A percentile compares a stretch with the other conserved stretches of the same genome.
Evolutionary conservation across 1,140 invertebrate species (phyloP).

Genomic region (Mizuhopecten yessoensis): DNA sequence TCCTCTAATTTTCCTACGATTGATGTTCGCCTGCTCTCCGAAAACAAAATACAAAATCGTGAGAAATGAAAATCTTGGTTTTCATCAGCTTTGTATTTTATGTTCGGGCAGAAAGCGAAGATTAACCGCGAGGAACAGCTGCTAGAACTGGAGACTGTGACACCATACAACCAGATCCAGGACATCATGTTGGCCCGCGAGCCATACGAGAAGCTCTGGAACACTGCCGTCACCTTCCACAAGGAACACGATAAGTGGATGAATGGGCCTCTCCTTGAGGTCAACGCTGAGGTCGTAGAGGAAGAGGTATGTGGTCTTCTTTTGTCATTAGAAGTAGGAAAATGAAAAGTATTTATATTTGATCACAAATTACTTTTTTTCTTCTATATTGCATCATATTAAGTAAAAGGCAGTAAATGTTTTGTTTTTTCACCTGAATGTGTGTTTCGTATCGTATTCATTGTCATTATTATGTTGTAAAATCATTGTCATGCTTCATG

Average conservation of each 20-base stretch:
- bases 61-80: background rate
- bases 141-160: constrained; percentile 92
- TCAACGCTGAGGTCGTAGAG: constrained; percentile 92
- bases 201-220: constrained; percentile 95
- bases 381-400: too few species aligned
- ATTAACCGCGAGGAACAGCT: constrained; percentile 90
- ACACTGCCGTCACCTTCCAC: constrained; percentile 93
- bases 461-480: too few species aligned
- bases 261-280: constrained; percentile 89
- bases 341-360: too few species aligned
- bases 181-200: constrained; percentile 91
- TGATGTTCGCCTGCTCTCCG: constrained; percentile 31
- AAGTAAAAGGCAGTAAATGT: too few species aligned
- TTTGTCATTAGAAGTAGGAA: background rate
- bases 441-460: too few species aligned
- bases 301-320: constrained; percentile 84
- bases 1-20: background rate
- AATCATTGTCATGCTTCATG: background rate
- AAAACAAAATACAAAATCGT: constrained; percentile 10
- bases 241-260: constrained; percentile 88
- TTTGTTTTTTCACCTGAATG: too few species aligned
- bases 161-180: constrained; percentile 90
- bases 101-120: constrained; percentile 75
- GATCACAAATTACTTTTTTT: too few species aligned
- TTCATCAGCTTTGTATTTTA: constrained; percentile 47